Evolutionary conservation across 2,797 vertebrate species (phyloP).

Genomic region (Macroramphosus scolopax): DNA sequence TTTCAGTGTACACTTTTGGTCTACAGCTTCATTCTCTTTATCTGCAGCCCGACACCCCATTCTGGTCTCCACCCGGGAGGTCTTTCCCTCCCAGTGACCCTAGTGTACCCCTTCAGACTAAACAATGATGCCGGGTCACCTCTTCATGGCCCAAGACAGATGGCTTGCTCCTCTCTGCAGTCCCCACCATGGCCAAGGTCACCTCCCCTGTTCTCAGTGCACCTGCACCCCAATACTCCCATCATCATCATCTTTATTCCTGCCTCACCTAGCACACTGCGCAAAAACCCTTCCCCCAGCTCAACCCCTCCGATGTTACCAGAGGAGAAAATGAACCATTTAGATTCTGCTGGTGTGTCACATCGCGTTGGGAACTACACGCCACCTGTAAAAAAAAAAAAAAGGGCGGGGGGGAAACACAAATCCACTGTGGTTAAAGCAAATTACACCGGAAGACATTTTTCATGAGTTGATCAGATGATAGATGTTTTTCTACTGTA

Average conservation of each 20-base stretch:
- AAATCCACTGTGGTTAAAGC: neutral
- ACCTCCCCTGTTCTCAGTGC: slow-evolving; percentile 59
- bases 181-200: slow-evolving; percentile 77
- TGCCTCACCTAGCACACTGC: slow-evolving; percentile 43
- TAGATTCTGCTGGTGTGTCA: slow-evolving; percentile 35
- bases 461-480: slow-evolving; percentile 1
- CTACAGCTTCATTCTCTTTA: slow-evolving; percentile 44
- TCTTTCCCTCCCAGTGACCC: slow-evolving; percentile 66
- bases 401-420: slow-evolving; percentile 15
- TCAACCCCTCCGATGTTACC: no score
- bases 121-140: slow-evolving; percentile 77
- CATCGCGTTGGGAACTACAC: slow-evolving; percentile 10
- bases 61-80: slow-evolving; percentile 52
- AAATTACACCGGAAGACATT: slow-evolving; percentile 3
- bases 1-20: no score
- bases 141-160: slow-evolving; percentile 76
- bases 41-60: slow-evolving; percentile 29
- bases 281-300: slow-evolving; percentile 32
- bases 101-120: slow-evolving; percentile 62
- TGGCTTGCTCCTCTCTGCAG: slow-evolving; percentile 69
- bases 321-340: slow-evolving; percentile 58
- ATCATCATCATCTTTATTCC: slow-evolving; percentile 59
- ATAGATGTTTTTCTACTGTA: slow-evolving; percentile 6
- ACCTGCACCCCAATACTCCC: slow-evolving; percentile 69
- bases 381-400: slow-evolving; percentile 8